phyloP scores from a whole-genome alignment of 1,140 invertebrate genomes.

The Oppia nitens region DNA sequence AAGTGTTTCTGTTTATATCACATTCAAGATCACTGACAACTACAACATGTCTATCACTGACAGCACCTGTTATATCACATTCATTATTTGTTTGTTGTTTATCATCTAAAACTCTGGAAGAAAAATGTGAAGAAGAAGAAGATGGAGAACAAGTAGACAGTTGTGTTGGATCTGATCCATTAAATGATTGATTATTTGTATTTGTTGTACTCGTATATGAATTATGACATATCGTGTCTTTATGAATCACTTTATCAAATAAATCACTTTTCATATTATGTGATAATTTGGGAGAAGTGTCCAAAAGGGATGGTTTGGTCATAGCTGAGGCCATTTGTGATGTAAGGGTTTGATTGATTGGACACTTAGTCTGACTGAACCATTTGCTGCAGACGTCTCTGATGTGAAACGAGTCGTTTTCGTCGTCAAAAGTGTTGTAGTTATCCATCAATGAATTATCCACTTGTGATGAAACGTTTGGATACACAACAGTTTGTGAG shows the following conservation, averaged over 20 bases:
- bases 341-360: neutral
- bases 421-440: neutral
- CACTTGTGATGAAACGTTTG: neutral
- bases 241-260: neutral
- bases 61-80: neutral
- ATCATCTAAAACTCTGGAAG: neutral
- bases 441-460: neutral
- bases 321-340: neutral
- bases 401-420: slow-evolving; percentile 7
- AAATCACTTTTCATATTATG: neutral
- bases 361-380: slow-evolving; percentile 5
- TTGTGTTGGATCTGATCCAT: neutral
- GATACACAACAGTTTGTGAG: neutral
- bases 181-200: neutral
- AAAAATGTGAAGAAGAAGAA: neutral
- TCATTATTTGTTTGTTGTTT: neutral
- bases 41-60: neutral
- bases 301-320: neutral
- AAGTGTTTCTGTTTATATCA: neutral
- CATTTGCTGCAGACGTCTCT: slow-evolving; percentile 12
- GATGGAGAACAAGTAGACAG: neutral
- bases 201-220: neutral
- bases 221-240: neutral
- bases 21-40: slow-evolving; percentile 6
- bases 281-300: neutral